Conservation (phyloP, 2,888 invertebrate genomes). For the Dromius quadrimaculatus region DNA sequence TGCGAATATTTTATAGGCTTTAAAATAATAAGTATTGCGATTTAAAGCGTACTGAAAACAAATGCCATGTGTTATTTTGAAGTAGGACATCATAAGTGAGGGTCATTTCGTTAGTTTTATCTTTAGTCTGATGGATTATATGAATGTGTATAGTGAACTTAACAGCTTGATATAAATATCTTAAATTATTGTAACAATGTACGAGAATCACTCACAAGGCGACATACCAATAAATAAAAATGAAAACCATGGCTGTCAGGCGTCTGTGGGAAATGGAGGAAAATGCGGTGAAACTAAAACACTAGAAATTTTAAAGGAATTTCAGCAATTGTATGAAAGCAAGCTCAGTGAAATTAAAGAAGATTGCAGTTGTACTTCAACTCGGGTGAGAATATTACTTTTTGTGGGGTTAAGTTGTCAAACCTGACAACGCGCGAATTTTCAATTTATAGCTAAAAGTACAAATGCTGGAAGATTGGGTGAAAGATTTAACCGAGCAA, state of each 20-base stretch:
- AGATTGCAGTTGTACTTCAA: constrained; percentile 65
- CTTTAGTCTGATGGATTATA: constrained; percentile 29
- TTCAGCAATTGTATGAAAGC: constrained; percentile 74
- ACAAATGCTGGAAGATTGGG: constrained; percentile 74
- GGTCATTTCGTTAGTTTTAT: constrained; percentile 26
- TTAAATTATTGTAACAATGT: constrained; percentile 34
- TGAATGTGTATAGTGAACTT: constrained; percentile 31
- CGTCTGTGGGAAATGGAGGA: constrained; percentile 51
- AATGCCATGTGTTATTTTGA: constrained; percentile 47
- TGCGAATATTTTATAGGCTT: neutral
- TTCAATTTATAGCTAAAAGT: constrained; percentile 72
- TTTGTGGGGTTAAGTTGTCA: constrained; percentile 35
- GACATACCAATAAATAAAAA: constrained; percentile 16
- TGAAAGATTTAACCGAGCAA: constrained; percentile 76
- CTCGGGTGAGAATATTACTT: constrained; percentile 59
- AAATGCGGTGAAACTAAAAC: constrained; percentile 63
- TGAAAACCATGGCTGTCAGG: constrained; percentile 53
- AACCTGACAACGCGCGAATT: constrained; percentile 13
- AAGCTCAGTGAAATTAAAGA: constrained; percentile 72
- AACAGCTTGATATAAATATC: constrained; percentile 12
- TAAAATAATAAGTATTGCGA: constrained; percentile 15
- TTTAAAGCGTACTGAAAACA: constrained; percentile 32
- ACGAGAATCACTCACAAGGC: constrained; percentile 24
- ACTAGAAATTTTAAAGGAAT: constrained; percentile 71
- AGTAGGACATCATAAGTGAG: constrained; percentile 43